These are phyloP conservation scores for Hylia prasina DNA, from an alignment of 2,113 vertebrate genomes.

Conservation along the genomic window DNA sequence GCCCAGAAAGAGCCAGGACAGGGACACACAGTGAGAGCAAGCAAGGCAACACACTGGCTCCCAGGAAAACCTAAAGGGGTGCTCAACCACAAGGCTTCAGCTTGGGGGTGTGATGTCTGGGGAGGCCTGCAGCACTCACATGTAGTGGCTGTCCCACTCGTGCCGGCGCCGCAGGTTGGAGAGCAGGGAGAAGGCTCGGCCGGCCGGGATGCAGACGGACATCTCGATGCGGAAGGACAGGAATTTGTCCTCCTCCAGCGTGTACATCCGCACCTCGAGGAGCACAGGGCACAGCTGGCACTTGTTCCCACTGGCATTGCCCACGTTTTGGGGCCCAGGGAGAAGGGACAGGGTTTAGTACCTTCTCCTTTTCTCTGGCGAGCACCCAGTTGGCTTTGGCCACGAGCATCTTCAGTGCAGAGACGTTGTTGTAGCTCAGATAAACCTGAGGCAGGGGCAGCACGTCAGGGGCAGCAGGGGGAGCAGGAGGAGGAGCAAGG, in stretches of 20 bases:
- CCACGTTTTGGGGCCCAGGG: fast-evolving
- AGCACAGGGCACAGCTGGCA: background rate
- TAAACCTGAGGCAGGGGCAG: constrained; percentile 81
- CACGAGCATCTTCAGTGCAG: constrained; percentile 88
- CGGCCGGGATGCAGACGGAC: constrained; percentile 68
- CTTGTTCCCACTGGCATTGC: fast-evolving
- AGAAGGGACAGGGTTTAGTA: background rate
- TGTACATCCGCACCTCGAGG: constrained; percentile 85
- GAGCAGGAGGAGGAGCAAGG: background rate
- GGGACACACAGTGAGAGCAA: fast-evolving
- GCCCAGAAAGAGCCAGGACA: fast-evolving
- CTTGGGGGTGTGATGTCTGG: fast-evolving
- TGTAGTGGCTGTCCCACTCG: constrained; percentile 88
- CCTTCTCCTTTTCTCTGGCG: constrained; percentile 86
- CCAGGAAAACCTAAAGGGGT: background rate
- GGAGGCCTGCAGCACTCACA: constrained; percentile 71
- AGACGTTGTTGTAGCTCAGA: constrained; percentile 96
- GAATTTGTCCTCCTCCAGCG: constrained; percentile 88
- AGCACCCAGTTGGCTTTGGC: constrained; percentile 87
- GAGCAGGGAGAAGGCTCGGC: constrained; percentile 83
- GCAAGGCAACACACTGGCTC: fast-evolving
- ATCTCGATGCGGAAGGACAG: constrained; percentile 91
- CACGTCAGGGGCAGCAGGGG: background rate
- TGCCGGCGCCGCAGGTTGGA: constrained; percentile 85
- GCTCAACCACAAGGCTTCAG: fast-evolving